Percentiles rank a stretch among this genome's conserved stretches.
Evolutionary conservation across 1,140 invertebrate species (phyloP).

Genomic region (Pristionchus pacificus): DNA sequence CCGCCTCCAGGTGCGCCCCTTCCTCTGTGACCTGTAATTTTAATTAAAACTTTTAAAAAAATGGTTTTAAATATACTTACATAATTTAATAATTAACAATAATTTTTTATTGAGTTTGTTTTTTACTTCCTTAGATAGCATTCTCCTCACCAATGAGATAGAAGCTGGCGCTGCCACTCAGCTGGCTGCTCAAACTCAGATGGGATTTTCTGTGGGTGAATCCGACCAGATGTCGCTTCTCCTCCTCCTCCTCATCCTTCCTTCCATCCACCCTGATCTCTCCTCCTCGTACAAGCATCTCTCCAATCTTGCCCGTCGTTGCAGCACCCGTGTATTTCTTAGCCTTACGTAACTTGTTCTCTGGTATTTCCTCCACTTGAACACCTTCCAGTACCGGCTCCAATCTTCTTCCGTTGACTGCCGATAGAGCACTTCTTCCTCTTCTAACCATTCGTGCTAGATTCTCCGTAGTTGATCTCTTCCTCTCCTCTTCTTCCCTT

Average conservation of each 20-base stretch:
- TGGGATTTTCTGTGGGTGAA: conserved; percentile 46
- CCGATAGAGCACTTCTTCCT: no score
- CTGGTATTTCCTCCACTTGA: neutral
- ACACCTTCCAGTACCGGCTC: no score
- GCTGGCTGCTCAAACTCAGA: conserved; percentile 40
- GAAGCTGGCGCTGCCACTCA: conserved; percentile 41
- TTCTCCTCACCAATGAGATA: conserved; percentile 39
- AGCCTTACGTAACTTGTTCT: neutral
- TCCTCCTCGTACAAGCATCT: no score
- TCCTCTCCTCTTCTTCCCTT: neutral
- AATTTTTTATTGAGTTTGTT: neutral
- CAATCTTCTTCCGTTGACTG: no score
- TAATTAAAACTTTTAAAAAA: neutral
- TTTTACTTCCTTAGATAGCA: neutral
- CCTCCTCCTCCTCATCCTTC: neutral
- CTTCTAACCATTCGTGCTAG: neutral
- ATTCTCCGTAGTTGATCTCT: neutral
- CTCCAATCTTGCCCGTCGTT: neutral
- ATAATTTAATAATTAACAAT: neutral
- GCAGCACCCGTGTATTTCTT: neutral
- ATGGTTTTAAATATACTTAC: neutral
- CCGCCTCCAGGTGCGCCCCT: conserved; percentile 37
- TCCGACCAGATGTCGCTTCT: conserved; percentile 36
- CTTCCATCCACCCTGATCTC: neutral
- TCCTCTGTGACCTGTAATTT: neutral